Evolutionary conservation across 1,140 invertebrate genomes (phyloP).

Genomic region (Psilanteris sp.): DNA sequence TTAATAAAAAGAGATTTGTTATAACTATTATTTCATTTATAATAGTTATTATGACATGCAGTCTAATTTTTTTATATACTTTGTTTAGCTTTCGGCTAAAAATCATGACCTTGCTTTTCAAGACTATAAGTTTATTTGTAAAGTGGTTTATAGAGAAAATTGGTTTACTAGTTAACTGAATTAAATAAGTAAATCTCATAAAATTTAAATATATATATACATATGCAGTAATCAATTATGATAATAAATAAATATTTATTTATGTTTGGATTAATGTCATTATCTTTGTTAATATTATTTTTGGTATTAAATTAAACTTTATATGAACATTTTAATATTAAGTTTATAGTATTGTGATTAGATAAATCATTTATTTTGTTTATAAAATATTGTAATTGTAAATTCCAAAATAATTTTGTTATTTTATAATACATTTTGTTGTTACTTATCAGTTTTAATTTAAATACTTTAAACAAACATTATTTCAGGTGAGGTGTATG

Average conservation of each 20-base stretch:
- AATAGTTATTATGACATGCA: constrained; percentile 9
- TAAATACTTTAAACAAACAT: neutral
- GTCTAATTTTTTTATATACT: constrained; percentile 16
- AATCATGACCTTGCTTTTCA: constrained; percentile 40
- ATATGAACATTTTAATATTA: too few relatives aligned
- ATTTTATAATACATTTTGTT: too few relatives aligned
- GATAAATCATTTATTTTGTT: constrained; percentile 1
- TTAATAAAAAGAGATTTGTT: too few relatives aligned
- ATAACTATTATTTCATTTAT: too few relatives aligned
- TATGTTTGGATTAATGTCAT: too few relatives aligned
- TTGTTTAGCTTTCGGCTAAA: constrained; percentile 53
- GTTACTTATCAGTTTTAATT: constrained; percentile 2
- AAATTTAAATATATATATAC: too few relatives aligned
- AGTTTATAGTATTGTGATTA: neutral
- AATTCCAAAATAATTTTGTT: neutral
- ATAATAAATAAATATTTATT: too few relatives aligned
- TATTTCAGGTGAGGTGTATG: constrained; percentile 94
- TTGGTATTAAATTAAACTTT: too few relatives aligned
- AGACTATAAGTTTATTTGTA: constrained; percentile 20
- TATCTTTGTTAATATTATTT: too few relatives aligned
- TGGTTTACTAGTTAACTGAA: constrained; percentile 36
- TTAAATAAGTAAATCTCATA: too few relatives aligned
- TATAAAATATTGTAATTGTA: too few relatives aligned
- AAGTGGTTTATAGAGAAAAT: constrained; percentile 27
- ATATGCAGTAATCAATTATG: too few relatives aligned